These are phyloP conservation scores for Anolis apletophallus DNA, from an alignment of 2,797 vertebrate genomes.

Conservation along the genomic window DNA sequence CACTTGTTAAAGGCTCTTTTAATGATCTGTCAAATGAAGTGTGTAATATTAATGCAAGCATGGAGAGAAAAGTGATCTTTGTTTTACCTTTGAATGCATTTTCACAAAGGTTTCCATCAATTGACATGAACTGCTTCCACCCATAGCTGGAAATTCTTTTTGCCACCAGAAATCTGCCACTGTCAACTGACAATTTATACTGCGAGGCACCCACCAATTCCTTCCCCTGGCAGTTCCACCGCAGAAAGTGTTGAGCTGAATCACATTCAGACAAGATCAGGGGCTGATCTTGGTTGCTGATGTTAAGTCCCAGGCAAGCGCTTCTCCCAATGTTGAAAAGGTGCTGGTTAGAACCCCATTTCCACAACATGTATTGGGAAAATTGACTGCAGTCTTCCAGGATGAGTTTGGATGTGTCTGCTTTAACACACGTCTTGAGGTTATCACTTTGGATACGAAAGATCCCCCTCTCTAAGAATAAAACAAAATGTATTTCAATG, in stretches of 20 bases:
- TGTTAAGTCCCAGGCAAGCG: conserved; percentile 88
- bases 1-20: not conserved
- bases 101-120: conserved; percentile 85
- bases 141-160: conserved; percentile 73
- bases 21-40: not conserved
- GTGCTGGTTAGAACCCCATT: conserved; percentile 90
- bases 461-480: conserved; percentile 83
- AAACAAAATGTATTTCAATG: conserved; percentile 7
- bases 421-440: conserved; percentile 83
- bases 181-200: conserved; percentile 79
- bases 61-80: not conserved
- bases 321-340: conserved; percentile 89
- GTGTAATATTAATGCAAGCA: not conserved
- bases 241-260: conserved; percentile 74
- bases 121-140: conserved; percentile 85
- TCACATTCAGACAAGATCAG: conserved; percentile 87
- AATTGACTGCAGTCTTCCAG: conserved; percentile 83
- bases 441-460: conserved; percentile 88
- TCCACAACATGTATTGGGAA: conserved; percentile 89
- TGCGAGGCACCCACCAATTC: conserved; percentile 79
- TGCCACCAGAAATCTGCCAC: conserved; percentile 75
- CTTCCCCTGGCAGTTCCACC: conserved; percentile 86
- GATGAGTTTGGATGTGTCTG: conserved; percentile 76
- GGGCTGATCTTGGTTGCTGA: conserved; percentile 77
- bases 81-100: conserved; percentile 88